These are phyloP conservation scores for Dendrolimus punctatus DNA, from an alignment of 1,140 invertebrate genomes.

Conservation along the genomic window DNA sequence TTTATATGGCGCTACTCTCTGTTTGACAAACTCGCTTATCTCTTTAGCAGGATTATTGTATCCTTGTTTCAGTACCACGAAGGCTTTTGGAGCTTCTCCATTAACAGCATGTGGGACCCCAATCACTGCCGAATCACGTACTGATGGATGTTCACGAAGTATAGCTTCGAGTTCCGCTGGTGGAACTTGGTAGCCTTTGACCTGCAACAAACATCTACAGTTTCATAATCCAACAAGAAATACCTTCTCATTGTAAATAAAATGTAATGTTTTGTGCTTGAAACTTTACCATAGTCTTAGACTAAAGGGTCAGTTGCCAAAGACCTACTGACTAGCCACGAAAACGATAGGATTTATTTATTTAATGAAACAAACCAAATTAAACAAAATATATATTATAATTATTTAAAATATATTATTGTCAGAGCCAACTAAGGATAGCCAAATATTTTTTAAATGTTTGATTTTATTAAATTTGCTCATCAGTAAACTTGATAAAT, in stretches of 20 bases:
- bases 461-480: no score
- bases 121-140: conserved; percentile 82
- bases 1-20: conserved; percentile 79
- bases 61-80: conserved; percentile 63
- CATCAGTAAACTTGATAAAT: no score
- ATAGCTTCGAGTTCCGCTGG: conserved; percentile 85
- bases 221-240: no score
- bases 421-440: no score
- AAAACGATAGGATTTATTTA: no score
- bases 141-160: conserved; percentile 76
- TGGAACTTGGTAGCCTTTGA: conserved; percentile 76
- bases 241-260: no score
- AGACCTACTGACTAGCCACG: conserved; percentile 1
- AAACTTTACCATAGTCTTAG: no score
- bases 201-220: conserved; percentile 22
- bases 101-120: conserved; percentile 76
- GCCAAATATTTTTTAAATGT: no score
- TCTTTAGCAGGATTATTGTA: conserved; percentile 53
- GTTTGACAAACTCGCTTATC: conserved; percentile 74
- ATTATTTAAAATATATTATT: no score
- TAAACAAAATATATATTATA: no score
- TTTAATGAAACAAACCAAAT: no score
- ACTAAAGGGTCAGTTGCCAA: neutral
- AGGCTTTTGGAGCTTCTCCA: conserved; percentile 81
- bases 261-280: no score